Evolutionary conservation across 2,797 vertebrate genomes (phyloP).

Genomic region (Danio jaintianensis): DNA sequence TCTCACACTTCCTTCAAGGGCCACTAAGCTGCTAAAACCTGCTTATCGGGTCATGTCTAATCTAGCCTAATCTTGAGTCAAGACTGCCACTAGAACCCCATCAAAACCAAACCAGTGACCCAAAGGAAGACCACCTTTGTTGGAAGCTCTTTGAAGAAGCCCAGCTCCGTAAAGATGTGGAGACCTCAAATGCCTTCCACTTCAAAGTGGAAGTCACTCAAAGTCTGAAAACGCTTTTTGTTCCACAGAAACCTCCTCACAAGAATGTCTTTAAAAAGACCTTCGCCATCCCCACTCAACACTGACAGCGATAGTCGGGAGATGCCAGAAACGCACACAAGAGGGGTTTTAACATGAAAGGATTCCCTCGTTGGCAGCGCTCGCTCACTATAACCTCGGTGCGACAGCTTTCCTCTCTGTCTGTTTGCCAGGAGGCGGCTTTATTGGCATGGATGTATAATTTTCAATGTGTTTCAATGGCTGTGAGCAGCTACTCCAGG

Average conservation of each 20-base stretch:
- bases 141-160: constrained; percentile 7
- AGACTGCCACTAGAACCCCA: neutral
- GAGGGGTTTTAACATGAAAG: constrained; percentile 40
- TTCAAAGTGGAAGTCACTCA: constrained; percentile 29
- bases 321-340: constrained; percentile 26
- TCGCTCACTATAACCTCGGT: constrained; percentile 37
- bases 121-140: constrained; percentile 3
- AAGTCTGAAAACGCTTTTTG: constrained; percentile 30
- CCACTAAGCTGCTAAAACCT: neutral
- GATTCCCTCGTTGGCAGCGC: constrained; percentile 9
- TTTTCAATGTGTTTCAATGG: constrained; percentile 13
- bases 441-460: constrained; percentile 34
- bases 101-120: constrained; percentile 1
- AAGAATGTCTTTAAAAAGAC: constrained; percentile 23
- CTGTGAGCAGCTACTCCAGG: constrained; percentile 16
- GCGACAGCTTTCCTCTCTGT: constrained; percentile 35
- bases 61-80: neutral
- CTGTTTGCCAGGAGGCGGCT: constrained; percentile 28
- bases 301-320: constrained; percentile 26
- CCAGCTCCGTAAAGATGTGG: neutral
- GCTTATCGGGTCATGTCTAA: neutral
- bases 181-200: constrained; percentile 30
- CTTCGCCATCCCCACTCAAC: neutral
- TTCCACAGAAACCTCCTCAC: constrained; percentile 36
- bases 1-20: neutral